These are phyloP conservation scores for Pogonognathellus flavescens DNA, from an alignment of 1,140 invertebrate species.

Conservation along the genomic window DNA sequence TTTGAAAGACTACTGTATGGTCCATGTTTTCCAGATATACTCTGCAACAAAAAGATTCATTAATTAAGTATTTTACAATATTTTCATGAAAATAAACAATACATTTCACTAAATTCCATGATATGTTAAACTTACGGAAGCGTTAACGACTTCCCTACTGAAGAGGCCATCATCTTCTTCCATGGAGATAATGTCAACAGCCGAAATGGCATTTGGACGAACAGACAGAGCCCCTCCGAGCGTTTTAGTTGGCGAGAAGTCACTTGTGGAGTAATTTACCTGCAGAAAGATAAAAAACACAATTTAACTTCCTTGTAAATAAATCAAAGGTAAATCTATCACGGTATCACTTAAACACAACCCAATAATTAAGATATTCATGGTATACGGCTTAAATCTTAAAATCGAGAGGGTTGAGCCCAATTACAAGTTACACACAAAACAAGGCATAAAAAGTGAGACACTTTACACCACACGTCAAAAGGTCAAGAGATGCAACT, in stretches of 20 bases:
- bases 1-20: constrained; percentile 83
- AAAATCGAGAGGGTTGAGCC: too few relatives aligned
- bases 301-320: background rate
- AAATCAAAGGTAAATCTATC: background rate
- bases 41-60: constrained; percentile 70
- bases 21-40: constrained; percentile 80
- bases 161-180: constrained; percentile 85
- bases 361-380: too few relatives aligned
- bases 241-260: constrained; percentile 59
- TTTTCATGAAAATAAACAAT: background rate
- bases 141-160: constrained; percentile 41
- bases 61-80: background rate
- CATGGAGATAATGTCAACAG: constrained; percentile 85
- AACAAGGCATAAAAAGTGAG: too few relatives aligned
- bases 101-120: constrained; percentile 22
- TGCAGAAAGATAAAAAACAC: constrained; percentile 23
- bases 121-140: constrained; percentile 51
- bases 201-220: constrained; percentile 34
- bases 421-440: too few relatives aligned
- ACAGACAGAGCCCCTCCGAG: constrained; percentile 33
- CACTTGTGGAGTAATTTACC: constrained; percentile 55
- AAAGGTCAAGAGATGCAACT: background rate
- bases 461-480: background rate
- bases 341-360: background rate
- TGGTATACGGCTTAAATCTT: too few relatives aligned